These are phyloP conservation scores for Scarus forsteni DNA, from an alignment of 2,797 vertebrate species.

Conservation along the genomic window DNA sequence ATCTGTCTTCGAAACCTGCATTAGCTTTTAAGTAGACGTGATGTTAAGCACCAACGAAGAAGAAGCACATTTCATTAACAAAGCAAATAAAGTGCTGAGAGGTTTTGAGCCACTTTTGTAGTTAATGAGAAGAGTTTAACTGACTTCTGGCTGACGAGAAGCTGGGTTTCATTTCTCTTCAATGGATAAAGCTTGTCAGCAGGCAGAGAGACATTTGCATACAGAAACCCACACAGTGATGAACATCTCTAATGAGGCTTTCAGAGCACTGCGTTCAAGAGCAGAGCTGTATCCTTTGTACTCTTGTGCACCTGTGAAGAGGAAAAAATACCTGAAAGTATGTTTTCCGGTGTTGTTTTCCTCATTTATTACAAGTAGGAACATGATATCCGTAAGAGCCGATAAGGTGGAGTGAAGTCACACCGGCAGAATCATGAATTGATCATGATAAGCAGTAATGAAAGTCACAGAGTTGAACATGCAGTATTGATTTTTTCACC, in stretches of 20 bases:
- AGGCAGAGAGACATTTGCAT: conserved; percentile 25
- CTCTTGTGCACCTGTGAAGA: conserved; percentile 12
- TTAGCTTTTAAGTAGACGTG: conserved; percentile 22
- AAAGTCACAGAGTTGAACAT: conserved; percentile 38
- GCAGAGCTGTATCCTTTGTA: conserved; percentile 6
- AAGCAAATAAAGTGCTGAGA: conserved; percentile 31
- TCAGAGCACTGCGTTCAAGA: conserved; percentile 10
- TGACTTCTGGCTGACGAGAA: conserved; percentile 27
- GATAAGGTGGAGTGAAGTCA: conserved; percentile 1
- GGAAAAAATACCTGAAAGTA: conserved; percentile 6
- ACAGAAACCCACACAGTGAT: conserved; percentile 43
- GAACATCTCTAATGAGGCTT: conserved; percentile 56
- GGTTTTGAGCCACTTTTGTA: conserved; percentile 25
- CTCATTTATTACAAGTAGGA: conserved; percentile 1
- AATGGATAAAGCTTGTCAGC: conserved; percentile 14
- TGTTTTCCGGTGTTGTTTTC: background rate
- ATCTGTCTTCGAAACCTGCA: conserved; percentile 19
- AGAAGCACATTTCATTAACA: conserved; percentile 40
- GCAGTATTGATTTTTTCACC: conserved; percentile 63
- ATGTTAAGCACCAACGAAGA: conserved; percentile 26
- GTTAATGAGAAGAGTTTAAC: conserved; percentile 56
- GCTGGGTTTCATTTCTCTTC: conserved; percentile 22
- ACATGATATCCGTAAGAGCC: conserved; percentile 15
- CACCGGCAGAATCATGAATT: conserved; percentile 16
- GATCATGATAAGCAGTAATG: conserved; percentile 49